Evolutionary conservation across 2,113 vertebrate genomes (phyloP).

Genomic region (Myiozetetes cayanensis): DNA sequence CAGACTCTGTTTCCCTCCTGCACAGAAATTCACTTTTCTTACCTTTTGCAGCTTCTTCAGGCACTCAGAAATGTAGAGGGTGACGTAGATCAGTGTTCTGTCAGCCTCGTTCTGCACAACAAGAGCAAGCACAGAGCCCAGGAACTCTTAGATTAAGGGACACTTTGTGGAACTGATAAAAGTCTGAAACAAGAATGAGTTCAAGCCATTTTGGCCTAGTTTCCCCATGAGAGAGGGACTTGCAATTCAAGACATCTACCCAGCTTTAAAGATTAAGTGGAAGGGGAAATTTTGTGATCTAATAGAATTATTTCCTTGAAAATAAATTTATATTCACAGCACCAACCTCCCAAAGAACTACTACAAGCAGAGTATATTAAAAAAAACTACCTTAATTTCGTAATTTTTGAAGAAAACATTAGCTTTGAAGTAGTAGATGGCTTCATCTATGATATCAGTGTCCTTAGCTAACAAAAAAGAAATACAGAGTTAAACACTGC

Average conservation of each 20-base stretch:
- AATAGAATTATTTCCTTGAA: neutral
- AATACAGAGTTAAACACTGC: neutral
- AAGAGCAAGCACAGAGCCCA: neutral
- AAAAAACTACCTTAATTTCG: constrained; percentile 92
- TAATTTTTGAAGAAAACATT: constrained; percentile 99
- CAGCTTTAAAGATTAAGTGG: neutral
- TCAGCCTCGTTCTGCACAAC: constrained; percentile 92
- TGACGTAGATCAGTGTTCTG: constrained; percentile 95
- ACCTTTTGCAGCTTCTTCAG: constrained; percentile 98
- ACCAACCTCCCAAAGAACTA: neutral
- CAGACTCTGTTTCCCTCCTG: neutral
- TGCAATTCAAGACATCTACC: neutral
- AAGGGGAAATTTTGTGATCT: neutral
- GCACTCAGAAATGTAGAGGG: constrained; percentile 98
- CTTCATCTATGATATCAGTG: constrained; percentile 95
- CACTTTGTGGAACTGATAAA: neutral
- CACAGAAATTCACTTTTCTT: neutral
- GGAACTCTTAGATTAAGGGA: neutral
- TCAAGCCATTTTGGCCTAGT: neutral
- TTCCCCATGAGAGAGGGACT: neutral
- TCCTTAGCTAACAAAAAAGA: constrained; percentile 83
- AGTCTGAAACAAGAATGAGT: neutral
- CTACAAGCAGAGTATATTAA: neutral
- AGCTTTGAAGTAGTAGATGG: constrained; percentile 98
- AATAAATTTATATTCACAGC: neutral